Percentiles rank a stretch among this genome's conserved stretches.
These are phyloP conservation scores for Platypus cylindrus DNA, from an alignment of 2,888 invertebrate species.

Conservation along the genomic window DNA sequence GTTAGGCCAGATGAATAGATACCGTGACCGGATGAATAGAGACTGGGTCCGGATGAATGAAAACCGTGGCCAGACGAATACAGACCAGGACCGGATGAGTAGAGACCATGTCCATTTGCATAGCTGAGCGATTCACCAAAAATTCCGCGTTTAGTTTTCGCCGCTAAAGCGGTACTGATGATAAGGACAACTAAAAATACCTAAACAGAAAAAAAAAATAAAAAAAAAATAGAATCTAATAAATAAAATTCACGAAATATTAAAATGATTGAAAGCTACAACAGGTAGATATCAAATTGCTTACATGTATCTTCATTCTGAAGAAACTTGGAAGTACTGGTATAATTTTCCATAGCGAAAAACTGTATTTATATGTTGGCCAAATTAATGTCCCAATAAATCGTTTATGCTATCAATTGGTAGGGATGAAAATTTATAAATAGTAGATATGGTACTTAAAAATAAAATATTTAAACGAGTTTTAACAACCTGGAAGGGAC, in stretches of 20 bases:
- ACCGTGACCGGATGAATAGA: constrained; percentile 1
- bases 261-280: background rate
- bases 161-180: constrained; percentile 32
- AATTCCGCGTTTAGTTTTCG: constrained; percentile 36
- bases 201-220: constrained; percentile 25
- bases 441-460: too few species aligned
- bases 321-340: constrained; percentile 4
- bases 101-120: background rate
- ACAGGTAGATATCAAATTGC: background rate
- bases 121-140: constrained; percentile 31
- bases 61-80: background rate
- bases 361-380: constrained; percentile 6
- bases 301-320: constrained; percentile 7
- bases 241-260: background rate
- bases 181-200: constrained; percentile 34
- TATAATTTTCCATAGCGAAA: constrained; percentile 3
- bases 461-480: too few species aligned
- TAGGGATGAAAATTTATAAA: too few species aligned
- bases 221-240: constrained; percentile 13
- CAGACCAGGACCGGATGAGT: constrained; percentile 6
- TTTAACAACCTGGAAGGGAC: too few species aligned
- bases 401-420: too few species aligned
- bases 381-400: too few species aligned
- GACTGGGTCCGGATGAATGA: background rate
- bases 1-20: constrained; percentile 9